Evolutionary conservation across 2,888 invertebrate genomes (phyloP).

Genomic region (Busseola fusca): DNA sequence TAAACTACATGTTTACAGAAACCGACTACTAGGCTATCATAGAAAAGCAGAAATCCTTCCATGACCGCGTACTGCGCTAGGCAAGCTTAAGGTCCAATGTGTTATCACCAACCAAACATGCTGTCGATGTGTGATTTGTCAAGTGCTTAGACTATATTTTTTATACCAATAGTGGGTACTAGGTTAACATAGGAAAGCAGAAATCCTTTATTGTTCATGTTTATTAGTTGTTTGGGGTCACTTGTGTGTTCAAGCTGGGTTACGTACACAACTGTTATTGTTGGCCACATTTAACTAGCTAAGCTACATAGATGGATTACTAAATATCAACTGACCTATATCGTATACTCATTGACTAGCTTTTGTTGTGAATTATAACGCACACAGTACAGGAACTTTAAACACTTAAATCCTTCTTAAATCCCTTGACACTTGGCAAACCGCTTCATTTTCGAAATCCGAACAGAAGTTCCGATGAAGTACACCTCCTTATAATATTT

Average conservation of each 20-base stretch:
- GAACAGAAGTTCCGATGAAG: no score
- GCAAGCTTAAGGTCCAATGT: no score
- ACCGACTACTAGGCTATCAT: background rate
- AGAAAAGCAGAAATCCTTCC: slow-evolving; percentile 1
- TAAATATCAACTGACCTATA: slow-evolving; percentile 6
- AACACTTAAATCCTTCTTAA: background rate
- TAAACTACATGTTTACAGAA: background rate
- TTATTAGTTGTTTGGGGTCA: background rate
- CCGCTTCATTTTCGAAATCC: background rate
- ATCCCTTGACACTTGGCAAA: background rate
- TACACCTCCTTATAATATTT: no score
- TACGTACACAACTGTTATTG: slow-evolving; percentile 2
- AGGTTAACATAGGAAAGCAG: background rate
- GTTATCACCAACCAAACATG: background rate
- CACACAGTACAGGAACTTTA: background rate
- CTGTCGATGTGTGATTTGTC: background rate
- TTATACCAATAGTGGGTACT: background rate
- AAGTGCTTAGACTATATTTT: background rate
- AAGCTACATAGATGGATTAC: slow-evolving; percentile 24
- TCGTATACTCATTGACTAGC: background rate
- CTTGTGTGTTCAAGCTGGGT: background rate
- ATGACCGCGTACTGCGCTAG: no score
- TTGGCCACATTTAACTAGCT: background rate
- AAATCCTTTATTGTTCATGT: background rate
- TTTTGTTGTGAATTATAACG: background rate